Conservation (phyloP, 2,888 invertebrate genomes). For the Drosophila nigricruria region DNA sequence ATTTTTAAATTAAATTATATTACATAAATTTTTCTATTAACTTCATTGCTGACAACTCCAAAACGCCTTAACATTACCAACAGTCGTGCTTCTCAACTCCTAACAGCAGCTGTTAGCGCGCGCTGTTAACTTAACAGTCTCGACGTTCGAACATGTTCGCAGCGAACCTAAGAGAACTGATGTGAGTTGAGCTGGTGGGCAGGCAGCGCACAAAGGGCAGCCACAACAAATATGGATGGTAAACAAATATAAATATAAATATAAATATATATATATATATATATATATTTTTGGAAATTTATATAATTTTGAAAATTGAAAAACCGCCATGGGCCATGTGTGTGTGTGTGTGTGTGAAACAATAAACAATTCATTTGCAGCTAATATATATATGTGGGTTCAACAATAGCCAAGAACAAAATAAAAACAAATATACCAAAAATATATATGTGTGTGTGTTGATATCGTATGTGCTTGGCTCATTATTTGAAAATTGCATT, state of each 20-base stretch:
- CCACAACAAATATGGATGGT: background rate
- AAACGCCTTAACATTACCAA: too few species aligned
- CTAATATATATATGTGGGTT: constrained; percentile 14
- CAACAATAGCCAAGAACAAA: constrained; percentile 1
- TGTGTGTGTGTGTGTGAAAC: background rate
- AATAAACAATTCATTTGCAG: constrained; percentile 44
- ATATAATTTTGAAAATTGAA: constrained; percentile 27
- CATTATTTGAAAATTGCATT: constrained; percentile 56
- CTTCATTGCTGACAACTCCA: background rate
- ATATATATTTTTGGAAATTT: constrained; percentile 23
- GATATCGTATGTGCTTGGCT: constrained; percentile 11
- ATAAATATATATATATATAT: constrained; percentile 3
- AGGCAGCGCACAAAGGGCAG: background rate
- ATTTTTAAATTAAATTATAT: too few species aligned
- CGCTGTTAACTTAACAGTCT: constrained; percentile 46
- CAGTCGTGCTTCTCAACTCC: too few species aligned
- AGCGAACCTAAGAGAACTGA: constrained; percentile 16
- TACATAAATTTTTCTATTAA: background rate
- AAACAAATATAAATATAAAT: constrained; percentile 4
- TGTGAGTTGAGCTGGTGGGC: background rate
- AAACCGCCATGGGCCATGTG: constrained; percentile 22
- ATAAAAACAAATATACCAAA: constrained; percentile 15
- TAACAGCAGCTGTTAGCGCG: constrained; percentile 15
- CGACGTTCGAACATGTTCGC: constrained; percentile 40
- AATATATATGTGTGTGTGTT: background rate